Percentiles rank a stretch among this genome's conserved stretches.
These are phyloP conservation scores for Drosophila busckii DNA, from an alignment of 1,140 invertebrate species.

Conservation along the genomic window DNA sequence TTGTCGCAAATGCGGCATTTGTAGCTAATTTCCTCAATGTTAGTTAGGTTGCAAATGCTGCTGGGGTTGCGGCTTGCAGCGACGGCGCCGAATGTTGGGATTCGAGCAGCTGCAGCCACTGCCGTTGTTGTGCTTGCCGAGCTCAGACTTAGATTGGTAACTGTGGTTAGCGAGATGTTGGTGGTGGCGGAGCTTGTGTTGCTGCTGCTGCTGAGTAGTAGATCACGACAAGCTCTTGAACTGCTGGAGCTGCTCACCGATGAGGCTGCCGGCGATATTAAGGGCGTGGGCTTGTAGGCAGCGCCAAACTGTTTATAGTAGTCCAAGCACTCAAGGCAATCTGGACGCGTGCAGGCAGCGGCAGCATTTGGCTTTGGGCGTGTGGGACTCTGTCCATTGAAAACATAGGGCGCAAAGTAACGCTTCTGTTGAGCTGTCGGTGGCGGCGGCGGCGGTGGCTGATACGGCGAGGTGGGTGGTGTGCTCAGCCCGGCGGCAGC, in stretches of 20 bases:
- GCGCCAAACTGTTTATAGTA: conserved; percentile 52
- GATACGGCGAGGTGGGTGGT: conserved; percentile 61
- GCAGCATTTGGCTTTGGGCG: conserved; percentile 10
- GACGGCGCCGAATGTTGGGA: conserved; percentile 21
- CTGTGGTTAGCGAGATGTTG: conserved; percentile 60
- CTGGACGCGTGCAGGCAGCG: conserved; percentile 39
- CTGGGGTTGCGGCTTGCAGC: neutral
- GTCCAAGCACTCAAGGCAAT: conserved; percentile 60
- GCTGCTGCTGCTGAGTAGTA: conserved; percentile 9
- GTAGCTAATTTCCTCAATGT: conserved; percentile 65
- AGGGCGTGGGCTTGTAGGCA: conserved; percentile 37
- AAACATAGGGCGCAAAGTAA: conserved; percentile 68
- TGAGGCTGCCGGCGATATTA: conserved; percentile 56
- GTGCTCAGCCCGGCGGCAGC: conserved; percentile 46
- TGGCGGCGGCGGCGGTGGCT: conserved; percentile 31
- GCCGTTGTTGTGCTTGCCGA: conserved; percentile 6
- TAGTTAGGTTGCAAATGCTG: conserved; percentile 8
- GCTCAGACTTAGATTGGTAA: conserved; percentile 57
- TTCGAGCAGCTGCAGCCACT: neutral
- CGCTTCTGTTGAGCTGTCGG: conserved; percentile 45
- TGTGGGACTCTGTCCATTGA: conserved; percentile 37
- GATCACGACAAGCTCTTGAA: conserved; percentile 26
- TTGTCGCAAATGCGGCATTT: conserved; percentile 77
- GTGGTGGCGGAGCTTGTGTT: conserved; percentile 13
- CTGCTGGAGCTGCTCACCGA: conserved; percentile 58